These are phyloP conservation scores for Myiopsitta monachus DNA, from an alignment of 2,113 vertebrate genomes.

Conservation along the genomic window DNA sequence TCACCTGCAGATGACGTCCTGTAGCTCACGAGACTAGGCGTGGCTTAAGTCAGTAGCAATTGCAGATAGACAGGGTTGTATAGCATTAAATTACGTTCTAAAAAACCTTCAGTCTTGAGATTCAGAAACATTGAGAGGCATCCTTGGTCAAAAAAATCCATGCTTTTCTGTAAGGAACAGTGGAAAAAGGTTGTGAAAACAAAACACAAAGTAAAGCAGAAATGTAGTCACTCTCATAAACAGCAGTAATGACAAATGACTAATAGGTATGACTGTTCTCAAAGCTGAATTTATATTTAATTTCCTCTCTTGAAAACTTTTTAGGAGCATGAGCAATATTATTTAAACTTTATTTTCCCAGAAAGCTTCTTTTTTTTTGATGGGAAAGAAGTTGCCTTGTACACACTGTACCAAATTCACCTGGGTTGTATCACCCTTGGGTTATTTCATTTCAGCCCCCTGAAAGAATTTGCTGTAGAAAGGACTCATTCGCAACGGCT, in stretches of 20 bases:
- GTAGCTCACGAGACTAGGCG: rapidly evolving
- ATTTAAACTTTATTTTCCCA: background rate
- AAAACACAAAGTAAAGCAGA: background rate
- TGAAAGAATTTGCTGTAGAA: background rate
- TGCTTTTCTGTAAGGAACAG: background rate
- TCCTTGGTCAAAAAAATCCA: background rate
- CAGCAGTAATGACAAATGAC: background rate
- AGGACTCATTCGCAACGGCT: background rate
- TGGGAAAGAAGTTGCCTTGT: background rate
- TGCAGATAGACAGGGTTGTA: background rate
- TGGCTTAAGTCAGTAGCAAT: background rate
- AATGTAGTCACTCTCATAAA: background rate
- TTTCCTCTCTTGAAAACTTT: background rate
- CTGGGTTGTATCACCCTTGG: background rate
- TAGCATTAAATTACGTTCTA: background rate
- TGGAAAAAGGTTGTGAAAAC: background rate
- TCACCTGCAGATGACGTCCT: background rate
- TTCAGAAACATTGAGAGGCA: background rate
- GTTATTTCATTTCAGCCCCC: background rate
- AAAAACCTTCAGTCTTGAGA: background rate
- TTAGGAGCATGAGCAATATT: background rate
- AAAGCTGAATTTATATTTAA: background rate
- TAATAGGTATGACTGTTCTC: background rate
- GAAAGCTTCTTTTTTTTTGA: background rate
- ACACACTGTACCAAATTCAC: background rate